These are phyloP conservation scores for Lophotis ruficrista DNA, from an alignment of 2,113 vertebrate genomes.

Conservation along the genomic window DNA sequence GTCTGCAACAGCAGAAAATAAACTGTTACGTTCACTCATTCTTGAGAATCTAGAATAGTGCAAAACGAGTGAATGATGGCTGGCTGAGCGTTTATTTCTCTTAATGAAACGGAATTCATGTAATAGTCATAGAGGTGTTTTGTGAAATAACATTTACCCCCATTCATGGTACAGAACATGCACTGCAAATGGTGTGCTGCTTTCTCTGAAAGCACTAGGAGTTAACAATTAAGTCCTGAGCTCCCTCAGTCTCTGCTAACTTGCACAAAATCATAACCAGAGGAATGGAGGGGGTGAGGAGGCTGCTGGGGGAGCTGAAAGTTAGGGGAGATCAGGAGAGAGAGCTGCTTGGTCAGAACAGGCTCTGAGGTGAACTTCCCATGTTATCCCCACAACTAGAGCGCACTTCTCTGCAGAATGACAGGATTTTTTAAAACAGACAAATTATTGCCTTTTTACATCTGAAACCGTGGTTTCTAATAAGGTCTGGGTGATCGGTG, in stretches of 20 bases:
- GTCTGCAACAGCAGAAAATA: constrained; percentile 14
- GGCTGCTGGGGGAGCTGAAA: neutral
- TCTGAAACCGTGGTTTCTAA: neutral
- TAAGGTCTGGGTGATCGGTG: neutral
- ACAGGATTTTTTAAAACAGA: neutral
- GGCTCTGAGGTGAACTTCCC: neutral
- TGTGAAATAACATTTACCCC: neutral
- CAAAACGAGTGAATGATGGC: neutral
- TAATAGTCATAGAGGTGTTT: neutral
- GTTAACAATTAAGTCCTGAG: neutral
- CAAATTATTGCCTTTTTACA: neutral
- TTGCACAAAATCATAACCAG: neutral
- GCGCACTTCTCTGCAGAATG: neutral
- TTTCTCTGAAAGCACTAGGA: neutral
- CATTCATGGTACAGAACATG: neutral
- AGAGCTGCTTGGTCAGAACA: neutral
- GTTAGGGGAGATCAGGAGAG: neutral
- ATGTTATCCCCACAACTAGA: neutral
- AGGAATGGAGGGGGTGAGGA: neutral
- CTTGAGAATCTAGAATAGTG: neutral
- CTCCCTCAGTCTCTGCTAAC: neutral
- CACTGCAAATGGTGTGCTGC: neutral
- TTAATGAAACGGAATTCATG: neutral
- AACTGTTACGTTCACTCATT: neutral
- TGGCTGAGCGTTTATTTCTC: neutral